Evolutionary conservation across 2,113 vertebrate genomes (phyloP).

Genomic region (Thalassarche chlororhynchos): DNA sequence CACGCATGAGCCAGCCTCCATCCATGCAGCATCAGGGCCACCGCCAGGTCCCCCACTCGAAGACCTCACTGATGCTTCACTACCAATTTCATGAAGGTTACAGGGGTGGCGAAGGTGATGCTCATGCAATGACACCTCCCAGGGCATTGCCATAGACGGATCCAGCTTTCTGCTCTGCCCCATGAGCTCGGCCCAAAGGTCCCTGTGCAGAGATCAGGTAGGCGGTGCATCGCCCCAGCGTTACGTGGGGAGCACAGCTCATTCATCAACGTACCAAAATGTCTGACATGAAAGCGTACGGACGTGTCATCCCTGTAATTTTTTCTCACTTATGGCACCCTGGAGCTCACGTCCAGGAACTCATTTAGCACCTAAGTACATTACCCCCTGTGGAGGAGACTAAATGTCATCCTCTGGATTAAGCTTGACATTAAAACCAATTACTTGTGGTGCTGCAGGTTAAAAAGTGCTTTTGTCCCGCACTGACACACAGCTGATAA

Average conservation of each 20-base stretch:
- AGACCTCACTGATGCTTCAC: not conserved
- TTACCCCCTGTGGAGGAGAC: not conserved
- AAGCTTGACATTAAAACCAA: not conserved
- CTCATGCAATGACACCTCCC: not conserved
- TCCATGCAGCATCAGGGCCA: not conserved
- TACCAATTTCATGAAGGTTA: not conserved
- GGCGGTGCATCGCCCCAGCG: not conserved
- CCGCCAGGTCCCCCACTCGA: fast-evolving
- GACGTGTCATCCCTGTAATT: not conserved
- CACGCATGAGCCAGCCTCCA: not conserved
- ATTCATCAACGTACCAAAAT: fast-evolving
- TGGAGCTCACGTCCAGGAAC: not conserved
- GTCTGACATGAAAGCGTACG: not conserved
- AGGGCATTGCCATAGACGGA: not conserved
- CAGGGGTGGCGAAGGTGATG: not conserved
- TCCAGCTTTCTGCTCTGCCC: not conserved
- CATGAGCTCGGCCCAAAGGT: not conserved
- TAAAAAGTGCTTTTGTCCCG: not conserved
- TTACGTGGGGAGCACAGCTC: not conserved
- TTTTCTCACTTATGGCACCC: not conserved
- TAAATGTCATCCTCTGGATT: not conserved
- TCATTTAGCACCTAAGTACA: not conserved
- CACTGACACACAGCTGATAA: not conserved
- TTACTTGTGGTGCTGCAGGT: not conserved
- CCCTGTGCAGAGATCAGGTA: not conserved